Base-by-base conservation (phyloP, 2,888 invertebrate genomes). In the Pyrochroa serraticornis region DNA sequence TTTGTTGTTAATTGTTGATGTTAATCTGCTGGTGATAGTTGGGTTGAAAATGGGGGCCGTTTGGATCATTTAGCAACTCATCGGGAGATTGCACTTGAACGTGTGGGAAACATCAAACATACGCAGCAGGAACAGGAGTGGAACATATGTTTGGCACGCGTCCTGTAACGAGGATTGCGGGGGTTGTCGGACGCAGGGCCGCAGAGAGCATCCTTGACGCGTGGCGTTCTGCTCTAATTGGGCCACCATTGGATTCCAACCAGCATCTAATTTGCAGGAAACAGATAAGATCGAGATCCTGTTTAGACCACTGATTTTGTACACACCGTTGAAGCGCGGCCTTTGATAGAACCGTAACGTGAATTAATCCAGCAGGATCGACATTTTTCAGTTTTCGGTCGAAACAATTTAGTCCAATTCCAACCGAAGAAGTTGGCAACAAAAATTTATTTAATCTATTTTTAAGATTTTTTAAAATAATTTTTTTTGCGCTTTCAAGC, bases 51-150 rank as follows among this genome's bases (percentile, higher is more conserved):
- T 48, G 22, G 41, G 36, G 49, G 43, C 45, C 52, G 53, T 56
- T 65, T 49, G 44, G 58, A 62, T 56, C 67, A 67, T 64, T 68
- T 58, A 64, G 57, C 62, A 58, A 62, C 67, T 61, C 68, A 64
- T 62, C 63, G 65, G 66, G 66, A 69, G 65, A 54, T 68, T 65
- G 71, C 71, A 74, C 75, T 75, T 68, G 69, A 73, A 69, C 72
- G 75, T 75, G 74, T 75, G 75, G 75, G 75, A 75, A 75, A 73
- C 69, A 72, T 67, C 70, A 74, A 74, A 73, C 73, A 71, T 65
- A 66, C 70, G 59, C 72, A 64, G 70, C 71, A 67, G 72, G 73
- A 63, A 45, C 35, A 65, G 63, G 43, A 63, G 60, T 39, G 64
- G 56, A 66, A 62, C 71, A 71, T 70, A 70, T 68, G 71, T 68